Base-by-base conservation (phyloP, 2,797 vertebrate genomes). In the Taenioides sp. region DNA sequence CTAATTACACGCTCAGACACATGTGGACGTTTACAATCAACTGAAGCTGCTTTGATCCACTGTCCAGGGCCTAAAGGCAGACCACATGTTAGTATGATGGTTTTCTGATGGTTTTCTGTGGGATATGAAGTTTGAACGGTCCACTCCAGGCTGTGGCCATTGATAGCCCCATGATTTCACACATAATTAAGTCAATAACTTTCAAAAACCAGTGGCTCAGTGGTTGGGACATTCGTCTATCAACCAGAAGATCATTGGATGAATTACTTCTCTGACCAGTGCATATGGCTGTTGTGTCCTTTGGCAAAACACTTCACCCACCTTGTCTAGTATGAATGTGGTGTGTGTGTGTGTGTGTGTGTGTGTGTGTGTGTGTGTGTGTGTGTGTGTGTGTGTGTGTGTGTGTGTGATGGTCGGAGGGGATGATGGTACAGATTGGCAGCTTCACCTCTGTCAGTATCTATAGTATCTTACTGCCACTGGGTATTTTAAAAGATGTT, bases 131-230 rank as follows among this genome's bases (percentile, higher is more conserved):
- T 61, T 72, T 77, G 85, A 85, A 89, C 87, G 84, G 84, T 87
- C 86, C 89, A 86, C 90, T 91, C 85, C 87, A 76, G 84, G 89
- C 92, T 92, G 91, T 90, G 89, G 72, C 79, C 28, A 79, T 84
- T 85, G 89, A 90, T 92, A 90, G 83, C 82, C 69, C 66, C 78
- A 86, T 91, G 75, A 84, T 91, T 90, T 90, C 81, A 91, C 81
- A 82, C 54, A 57, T 1, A 25, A 28, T 60, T 60, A 31, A 28
- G 16, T 59, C 58, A 57, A 12, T 23, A 22, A 57, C 10, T 23
- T 55, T 31, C 28, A 31, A 31, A n/a, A 52, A 11, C 2, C 40
- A 22, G 52, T 23, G 11, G 11, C 11, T 14, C 22, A 57, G 54
- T 14, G 1, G 54, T 55, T 23, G 6, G 2, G n/a, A 22, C 10